Evolutionary conservation across 2,113 vertebrate species (phyloP), one percentile per base, ranked within the genome.

Genomic region (Stegastes partitus): DNA sequence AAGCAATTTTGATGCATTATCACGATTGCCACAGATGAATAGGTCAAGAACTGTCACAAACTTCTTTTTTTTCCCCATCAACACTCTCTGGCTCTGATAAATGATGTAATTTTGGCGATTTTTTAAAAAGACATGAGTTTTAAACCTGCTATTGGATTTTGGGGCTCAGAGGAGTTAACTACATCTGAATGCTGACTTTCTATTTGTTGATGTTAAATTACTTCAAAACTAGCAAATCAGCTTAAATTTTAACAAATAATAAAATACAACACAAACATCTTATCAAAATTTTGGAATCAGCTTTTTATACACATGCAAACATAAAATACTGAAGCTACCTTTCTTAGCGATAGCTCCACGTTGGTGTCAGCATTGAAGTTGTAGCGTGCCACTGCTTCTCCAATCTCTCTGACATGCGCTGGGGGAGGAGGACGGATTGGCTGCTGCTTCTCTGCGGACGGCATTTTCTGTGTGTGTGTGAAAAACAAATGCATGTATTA

Each of bases 311-410:
- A 58, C 15, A 65, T 2, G 14, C 23, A 47, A 21, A 74, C 8
- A 68, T 25, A 6, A 21, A 25, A 28, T 18, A 39, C 8, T 34
- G 31, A 1, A 9, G 2, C 66, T 94, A 97, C 98, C 98, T 99
- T 99, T 92, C 95, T 95, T 56, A 99, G 95, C 0, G 98, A 99
- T 19, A 99, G 93, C 91, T 99, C 98, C 91, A 99, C 97, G 0
- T 97, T 98, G 25, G 98, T 99, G 88, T 99, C 98, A 11, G 98
- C 98, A 10, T 88, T 99, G 91, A 99, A 99, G 89, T 96, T 98
- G 2, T 98, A 99, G 88, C 97, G 98, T 80, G 97, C 97, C 87
- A 97, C 67, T 18, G 96, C 98, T 91, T 99, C 97, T 81, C 98
- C 98, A 10, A 99, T 97, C 81, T 99, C 97, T 91, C 95, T 93